Evolutionary conservation across 2,113 vertebrate species (phyloP).

Genomic region (Microcebus lehilahytsara): DNA sequence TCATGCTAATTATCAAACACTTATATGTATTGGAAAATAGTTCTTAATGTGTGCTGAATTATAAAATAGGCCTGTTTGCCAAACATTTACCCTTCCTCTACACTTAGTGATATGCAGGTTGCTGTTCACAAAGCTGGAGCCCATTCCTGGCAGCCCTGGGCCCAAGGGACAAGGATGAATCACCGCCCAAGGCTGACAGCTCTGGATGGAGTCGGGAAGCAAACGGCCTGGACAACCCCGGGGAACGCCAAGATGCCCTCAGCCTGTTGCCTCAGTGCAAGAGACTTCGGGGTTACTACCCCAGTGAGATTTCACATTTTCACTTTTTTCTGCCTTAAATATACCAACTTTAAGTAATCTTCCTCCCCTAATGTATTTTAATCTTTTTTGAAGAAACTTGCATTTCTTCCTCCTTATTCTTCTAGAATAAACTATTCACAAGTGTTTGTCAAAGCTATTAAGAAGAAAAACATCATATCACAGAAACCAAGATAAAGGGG

Average conservation of each 20-base stretch:
- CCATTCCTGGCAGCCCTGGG: background rate
- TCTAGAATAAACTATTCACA: background rate
- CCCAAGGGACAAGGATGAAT: background rate
- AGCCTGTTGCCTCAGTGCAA: background rate
- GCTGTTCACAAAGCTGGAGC: conserved; percentile 30
- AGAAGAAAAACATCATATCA: background rate
- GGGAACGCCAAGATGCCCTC: background rate
- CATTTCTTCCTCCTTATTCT: background rate
- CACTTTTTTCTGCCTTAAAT: background rate
- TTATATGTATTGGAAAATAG: conserved; percentile 43
- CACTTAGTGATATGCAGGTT: background rate
- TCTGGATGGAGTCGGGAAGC: background rate
- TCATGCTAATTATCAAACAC: conserved; percentile 48
- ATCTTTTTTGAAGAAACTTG: background rate
- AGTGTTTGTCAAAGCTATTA: background rate
- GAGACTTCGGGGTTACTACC: background rate
- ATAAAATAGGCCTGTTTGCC: conserved; percentile 48
- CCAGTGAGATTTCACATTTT: background rate
- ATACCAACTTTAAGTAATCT: background rate
- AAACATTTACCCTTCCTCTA: conserved; percentile 52
- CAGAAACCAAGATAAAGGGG: background rate
- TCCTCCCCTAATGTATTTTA: background rate
- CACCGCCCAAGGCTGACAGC: background rate
- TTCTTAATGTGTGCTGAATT: conserved; percentile 53
- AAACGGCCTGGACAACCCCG: background rate